These are phyloP conservation scores for Cotesia congregata DNA, from an alignment of 2,888 invertebrate species.

Conservation along the genomic window DNA sequence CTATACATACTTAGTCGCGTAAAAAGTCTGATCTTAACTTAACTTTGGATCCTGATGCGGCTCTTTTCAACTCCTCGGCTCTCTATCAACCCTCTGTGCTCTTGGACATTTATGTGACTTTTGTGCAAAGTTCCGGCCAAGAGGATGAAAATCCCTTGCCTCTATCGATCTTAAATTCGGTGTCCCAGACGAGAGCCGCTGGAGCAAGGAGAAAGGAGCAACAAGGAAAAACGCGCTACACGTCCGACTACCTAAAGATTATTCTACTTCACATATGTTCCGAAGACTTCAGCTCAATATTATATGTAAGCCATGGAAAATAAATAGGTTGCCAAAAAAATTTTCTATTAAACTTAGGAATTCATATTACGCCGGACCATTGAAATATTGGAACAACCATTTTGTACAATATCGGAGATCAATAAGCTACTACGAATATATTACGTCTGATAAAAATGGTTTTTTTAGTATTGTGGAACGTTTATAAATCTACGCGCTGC, in stretches of 20 bases:
- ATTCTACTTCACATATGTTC: constrained; percentile 45
- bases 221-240: constrained; percentile 7
- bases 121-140: constrained; percentile 42
- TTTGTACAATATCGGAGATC: neutral
- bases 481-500: no score
- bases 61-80: constrained; percentile 30
- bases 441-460: neutral
- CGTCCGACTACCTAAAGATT: constrained; percentile 46
- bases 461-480: no score
- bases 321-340: neutral
- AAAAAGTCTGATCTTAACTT: constrained; percentile 41
- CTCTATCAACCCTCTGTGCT: constrained; percentile 40
- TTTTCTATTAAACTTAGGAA: neutral
- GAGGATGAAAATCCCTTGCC: constrained; percentile 17
- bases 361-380: neutral
- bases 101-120: constrained; percentile 48
- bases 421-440: constrained; percentile 3
- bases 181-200: neutral
- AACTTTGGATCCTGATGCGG: constrained; percentile 36
- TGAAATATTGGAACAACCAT: neutral
- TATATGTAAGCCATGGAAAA: neutral
- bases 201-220: no score
- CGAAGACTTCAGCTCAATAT: neutral
- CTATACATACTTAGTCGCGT: constrained; percentile 37
- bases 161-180: constrained; percentile 50